phyloP scores from a whole-genome alignment of 2,888 invertebrate genomes.

The Tholera decimalis region DNA sequence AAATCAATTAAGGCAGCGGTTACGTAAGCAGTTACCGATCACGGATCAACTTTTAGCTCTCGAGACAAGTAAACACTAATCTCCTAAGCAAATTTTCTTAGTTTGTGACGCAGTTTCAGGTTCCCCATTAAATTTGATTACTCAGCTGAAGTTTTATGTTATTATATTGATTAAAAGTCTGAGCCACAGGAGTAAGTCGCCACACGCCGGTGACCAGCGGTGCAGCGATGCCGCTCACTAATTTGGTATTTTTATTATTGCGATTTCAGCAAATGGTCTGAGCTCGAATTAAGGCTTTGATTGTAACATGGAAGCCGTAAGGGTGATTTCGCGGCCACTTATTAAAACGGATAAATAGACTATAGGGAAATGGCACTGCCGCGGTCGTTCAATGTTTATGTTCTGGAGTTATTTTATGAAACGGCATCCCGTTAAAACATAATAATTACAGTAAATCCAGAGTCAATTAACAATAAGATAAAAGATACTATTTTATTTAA shows the following conservation, averaged over 20 bases:
- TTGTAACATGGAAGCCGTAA: background rate
- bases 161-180: conserved; percentile 30
- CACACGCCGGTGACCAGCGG: background rate
- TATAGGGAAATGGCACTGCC: background rate
- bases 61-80: conserved; percentile 32
- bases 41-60: conserved; percentile 35
- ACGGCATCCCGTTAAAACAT: background rate
- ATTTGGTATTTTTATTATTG: conserved; percentile 11
- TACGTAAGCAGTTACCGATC: conserved; percentile 33
- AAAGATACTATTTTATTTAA: background rate
- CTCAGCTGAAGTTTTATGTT: conserved; percentile 18
- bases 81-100: conserved; percentile 33
- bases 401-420: conserved; percentile 4
- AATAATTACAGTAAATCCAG: background rate
- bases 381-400: background rate
- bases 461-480: no score
- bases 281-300: background rate
- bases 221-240: conserved; percentile 5
- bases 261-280: conserved; percentile 14
- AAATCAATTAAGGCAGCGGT: conserved; percentile 32
- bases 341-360: conserved; percentile 33
- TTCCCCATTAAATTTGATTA: conserved; percentile 23
- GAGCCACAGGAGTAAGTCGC: background rate
- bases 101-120: conserved; percentile 15
- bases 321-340: background rate